Conservation (phyloP, 1,140 invertebrate species). For the Mya arenaria region DNA sequence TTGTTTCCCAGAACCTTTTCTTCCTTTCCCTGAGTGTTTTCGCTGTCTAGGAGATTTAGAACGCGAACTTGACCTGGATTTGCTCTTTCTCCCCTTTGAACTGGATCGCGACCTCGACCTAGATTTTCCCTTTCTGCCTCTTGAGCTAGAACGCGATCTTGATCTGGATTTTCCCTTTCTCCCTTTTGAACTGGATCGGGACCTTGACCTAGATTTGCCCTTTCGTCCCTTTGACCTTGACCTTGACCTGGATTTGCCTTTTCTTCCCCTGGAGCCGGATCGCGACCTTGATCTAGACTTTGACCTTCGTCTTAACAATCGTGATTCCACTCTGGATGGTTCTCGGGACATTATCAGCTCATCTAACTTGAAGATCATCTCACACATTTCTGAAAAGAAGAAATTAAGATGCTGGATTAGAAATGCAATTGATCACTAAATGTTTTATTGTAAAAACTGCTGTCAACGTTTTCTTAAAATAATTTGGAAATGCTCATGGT, state of each 20-base stretch:
- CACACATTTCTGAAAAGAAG: conserved; percentile 10
- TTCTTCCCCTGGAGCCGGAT: not conserved
- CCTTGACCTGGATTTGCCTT: not conserved
- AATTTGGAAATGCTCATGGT: not conserved
- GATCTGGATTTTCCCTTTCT: not conserved
- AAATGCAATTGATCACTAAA: too few relatives aligned
- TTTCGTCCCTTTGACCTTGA: not conserved
- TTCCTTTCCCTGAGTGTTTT: not conserved
- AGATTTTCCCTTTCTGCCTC: not conserved
- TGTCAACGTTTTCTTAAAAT: not conserved
- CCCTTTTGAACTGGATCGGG: not conserved
- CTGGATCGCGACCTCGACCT: not conserved
- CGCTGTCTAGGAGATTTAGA: not conserved
- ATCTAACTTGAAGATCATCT: conserved; percentile 10
- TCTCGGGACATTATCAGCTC: not conserved
- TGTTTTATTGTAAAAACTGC: too few relatives aligned
- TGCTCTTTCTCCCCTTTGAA: not conserved
- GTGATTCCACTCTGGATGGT: not conserved
- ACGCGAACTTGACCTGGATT: not conserved
- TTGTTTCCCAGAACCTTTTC: not conserved
- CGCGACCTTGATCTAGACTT: not conserved
- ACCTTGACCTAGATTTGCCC: not conserved
- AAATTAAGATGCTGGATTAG: too few relatives aligned
- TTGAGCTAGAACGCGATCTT: not conserved
- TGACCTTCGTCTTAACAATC: not conserved